Base-by-base conservation (phyloP, 2,888 invertebrate genomes). In the Agriopis leucophaearia region DNA sequence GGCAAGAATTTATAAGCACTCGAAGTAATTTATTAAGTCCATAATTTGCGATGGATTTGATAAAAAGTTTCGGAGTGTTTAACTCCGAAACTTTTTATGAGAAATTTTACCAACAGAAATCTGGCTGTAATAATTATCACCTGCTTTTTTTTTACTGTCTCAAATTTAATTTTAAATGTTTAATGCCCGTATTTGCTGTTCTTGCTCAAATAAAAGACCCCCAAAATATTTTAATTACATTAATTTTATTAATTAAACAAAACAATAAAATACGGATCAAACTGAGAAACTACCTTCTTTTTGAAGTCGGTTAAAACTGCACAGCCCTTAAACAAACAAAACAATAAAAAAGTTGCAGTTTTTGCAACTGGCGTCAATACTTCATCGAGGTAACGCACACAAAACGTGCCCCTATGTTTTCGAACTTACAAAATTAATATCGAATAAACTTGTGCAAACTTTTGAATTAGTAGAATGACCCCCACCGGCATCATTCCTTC, bases 1-100 rank as follows among this genome's bases (percentile, higher is more conserved):
- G 48, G 70, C 59, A 68, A 81, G 75, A 60, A 80, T 81, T 74
- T 71, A 73, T 73, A 74, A 74, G 75, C 77, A 75, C 73, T 75
- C 72, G 62, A 74, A 72, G 68, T 72, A 75, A 74, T 72, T 74
- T 67, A 66, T 73, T 73, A 70, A 65, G 59, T 66, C 60, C 42
- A 66, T 67, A 65, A 54, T 54, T 27, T 66, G 58, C 15, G 47
- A 58, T 40, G 60, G 40, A 58, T n/a, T n/a, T n/a, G n/a, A n/a
- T n/a, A n/a, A n/a, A n/a, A n/a, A n/a, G n/a, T n/a, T n/a, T n/a
- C n/a, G n/a, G n/a, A n/a, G n/a, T n/a, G n/a, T n/a, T n/a, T n/a
- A n/a, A n/a, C 36, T 61, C 42, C 57, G 56, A 61, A 47, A 18
- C n/a, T n/a, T n/a, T n/a, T n/a, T n/a, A n/a, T 1, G 44, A n/a